These are phyloP conservation scores for Fregata magnificens DNA, from an alignment of 2,113 vertebrate species.

Conservation along the genomic window DNA sequence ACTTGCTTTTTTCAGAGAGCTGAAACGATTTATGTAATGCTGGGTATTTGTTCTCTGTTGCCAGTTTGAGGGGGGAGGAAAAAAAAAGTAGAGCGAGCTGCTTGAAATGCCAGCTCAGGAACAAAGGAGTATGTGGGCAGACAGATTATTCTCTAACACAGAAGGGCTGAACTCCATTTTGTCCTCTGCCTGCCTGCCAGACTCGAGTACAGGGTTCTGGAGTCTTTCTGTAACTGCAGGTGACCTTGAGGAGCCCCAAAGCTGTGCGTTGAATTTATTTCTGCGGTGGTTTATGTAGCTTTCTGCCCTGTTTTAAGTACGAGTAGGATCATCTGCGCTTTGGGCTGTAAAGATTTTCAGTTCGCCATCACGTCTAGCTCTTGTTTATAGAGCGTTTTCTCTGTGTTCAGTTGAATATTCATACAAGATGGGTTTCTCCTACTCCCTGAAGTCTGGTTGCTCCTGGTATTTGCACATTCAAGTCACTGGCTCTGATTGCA, in stretches of 20 bases:
- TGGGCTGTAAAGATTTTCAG: background rate
- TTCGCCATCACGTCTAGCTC: background rate
- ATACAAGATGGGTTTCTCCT: background rate
- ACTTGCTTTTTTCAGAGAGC: background rate
- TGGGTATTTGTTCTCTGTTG: background rate
- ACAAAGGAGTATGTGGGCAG: conserved; percentile 1
- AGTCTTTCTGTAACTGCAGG: background rate
- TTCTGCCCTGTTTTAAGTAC: background rate
- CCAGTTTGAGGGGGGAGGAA: background rate
- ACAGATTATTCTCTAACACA: background rate
- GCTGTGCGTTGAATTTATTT: background rate
- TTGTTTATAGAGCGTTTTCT: background rate
- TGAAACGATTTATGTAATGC: background rate
- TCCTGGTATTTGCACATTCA: background rate
- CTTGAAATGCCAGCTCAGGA: background rate
- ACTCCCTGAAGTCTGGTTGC: background rate
- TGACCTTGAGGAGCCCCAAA: background rate
- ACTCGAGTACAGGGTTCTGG: background rate
- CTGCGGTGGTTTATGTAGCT: background rate
- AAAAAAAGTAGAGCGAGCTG: background rate
- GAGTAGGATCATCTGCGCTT: background rate
- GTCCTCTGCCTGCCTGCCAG: background rate
- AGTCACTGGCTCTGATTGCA: background rate
- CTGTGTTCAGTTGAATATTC: background rate
- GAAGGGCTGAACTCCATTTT: background rate